Percentiles rank a stretch among this genome's conserved stretches.
These are phyloP conservation scores for Erpornis zantholeuca DNA, from an alignment of 2,113 vertebrate genomes.

Conservation along the genomic window DNA sequence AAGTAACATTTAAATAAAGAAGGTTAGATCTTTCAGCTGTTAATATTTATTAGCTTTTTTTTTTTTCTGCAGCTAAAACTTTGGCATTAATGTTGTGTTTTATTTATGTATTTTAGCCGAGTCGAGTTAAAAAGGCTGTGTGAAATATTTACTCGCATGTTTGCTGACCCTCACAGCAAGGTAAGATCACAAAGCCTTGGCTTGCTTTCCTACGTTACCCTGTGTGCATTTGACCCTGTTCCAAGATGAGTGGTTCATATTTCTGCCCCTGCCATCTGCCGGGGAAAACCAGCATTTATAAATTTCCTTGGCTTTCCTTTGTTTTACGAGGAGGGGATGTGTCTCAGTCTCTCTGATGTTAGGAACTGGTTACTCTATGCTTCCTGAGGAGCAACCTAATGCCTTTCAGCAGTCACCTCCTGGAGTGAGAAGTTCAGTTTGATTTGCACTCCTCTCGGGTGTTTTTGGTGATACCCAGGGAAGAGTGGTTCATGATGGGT, in stretches of 20 bases:
- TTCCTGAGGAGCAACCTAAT: background rate
- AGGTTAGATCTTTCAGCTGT: background rate
- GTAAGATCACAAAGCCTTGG: slow-evolving; percentile 65
- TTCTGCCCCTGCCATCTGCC: background rate
- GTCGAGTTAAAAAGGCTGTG: slow-evolving; percentile 97
- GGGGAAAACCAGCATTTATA: background rate
- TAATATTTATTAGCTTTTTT: background rate
- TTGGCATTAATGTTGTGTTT: background rate
- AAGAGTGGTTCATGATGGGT: background rate
- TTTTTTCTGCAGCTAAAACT: background rate
- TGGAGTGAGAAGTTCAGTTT: background rate
- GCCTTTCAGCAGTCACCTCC: background rate
- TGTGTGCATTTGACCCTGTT: background rate
- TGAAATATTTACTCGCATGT: slow-evolving; percentile 99
- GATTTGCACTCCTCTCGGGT: background rate
- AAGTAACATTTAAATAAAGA: background rate
- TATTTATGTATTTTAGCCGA: slow-evolving; percentile 77
- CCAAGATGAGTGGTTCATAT: background rate
- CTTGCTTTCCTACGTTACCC: rapidly evolving
- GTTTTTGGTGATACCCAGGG: background rate
- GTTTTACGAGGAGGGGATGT: background rate
- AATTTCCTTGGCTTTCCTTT: background rate
- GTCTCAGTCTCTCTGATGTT: background rate
- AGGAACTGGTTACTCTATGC: background rate
- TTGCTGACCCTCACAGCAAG: slow-evolving; percentile 99